Percentiles rank a stretch among this genome's conserved stretches.
Evolutionary conservation across 2,113 vertebrate species (phyloP).

Genomic region (Anarrhichthys ocellatus): DNA sequence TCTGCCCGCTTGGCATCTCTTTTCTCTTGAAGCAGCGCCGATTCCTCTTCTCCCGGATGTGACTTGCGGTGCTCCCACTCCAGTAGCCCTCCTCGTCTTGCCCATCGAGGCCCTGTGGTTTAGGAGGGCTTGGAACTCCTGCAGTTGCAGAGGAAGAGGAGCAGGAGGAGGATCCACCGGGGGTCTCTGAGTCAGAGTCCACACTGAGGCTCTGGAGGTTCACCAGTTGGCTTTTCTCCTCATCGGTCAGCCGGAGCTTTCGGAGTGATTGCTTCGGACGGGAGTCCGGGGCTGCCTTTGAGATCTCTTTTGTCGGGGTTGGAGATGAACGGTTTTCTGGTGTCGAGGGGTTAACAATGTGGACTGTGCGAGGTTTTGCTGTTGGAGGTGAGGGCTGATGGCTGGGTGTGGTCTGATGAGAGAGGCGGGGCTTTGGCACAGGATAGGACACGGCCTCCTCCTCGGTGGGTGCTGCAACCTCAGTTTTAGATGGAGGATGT

Average conservation of each 20-base stretch:
- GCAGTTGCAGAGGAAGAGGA: constrained; percentile 80
- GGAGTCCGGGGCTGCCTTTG: constrained; percentile 36
- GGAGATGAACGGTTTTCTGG: constrained; percentile 1
- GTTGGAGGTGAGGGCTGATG: constrained; percentile 55
- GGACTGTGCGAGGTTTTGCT: constrained; percentile 77
- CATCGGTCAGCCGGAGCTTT: constrained; percentile 78
- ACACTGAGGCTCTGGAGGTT: constrained; percentile 83
- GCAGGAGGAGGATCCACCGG: constrained; percentile 76
- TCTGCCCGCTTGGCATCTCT: constrained; percentile 71
- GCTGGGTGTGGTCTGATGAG: constrained; percentile 40
- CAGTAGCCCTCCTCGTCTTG: constrained; percentile 79
- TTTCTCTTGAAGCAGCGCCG: constrained; percentile 79
- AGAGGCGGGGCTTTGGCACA: constrained; percentile 77
- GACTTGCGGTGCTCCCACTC: constrained; percentile 64
- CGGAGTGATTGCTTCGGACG: constrained; percentile 71
- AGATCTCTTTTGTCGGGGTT: not conserved
- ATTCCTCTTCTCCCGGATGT: constrained; percentile 70
- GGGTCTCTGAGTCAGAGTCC: constrained; percentile 81
- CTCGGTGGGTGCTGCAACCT: not conserved
- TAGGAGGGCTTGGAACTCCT: constrained; percentile 50
- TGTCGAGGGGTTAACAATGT: not conserved
- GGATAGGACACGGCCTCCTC: constrained; percentile 40
- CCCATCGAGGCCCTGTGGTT: constrained; percentile 61
- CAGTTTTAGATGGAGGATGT: not conserved
- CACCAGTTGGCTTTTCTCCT: constrained; percentile 86